phyloP scores from a whole-genome alignment of 2,113 vertebrate genomes.

The Zeus faber region DNA sequence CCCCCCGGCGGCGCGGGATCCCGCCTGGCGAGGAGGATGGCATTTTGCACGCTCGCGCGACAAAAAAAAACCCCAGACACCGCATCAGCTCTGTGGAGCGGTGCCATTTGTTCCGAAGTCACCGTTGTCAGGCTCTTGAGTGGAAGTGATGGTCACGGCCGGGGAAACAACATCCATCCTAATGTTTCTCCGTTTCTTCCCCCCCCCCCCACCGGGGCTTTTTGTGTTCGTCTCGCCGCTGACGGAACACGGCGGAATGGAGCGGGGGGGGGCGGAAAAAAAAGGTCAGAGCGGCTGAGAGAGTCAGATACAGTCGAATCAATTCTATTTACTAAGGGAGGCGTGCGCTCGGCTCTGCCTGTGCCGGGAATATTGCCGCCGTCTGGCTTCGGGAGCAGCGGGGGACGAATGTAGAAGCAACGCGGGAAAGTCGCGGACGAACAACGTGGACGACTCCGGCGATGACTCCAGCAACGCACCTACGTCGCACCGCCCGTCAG shows the following conservation, averaged over 20 bases:
- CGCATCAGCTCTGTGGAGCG: conserved; percentile 9
- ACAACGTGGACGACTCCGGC: no score
- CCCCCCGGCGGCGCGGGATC: not conserved
- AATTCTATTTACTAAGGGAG: not conserved
- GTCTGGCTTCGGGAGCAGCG: no score
- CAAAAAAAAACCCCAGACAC: not conserved
- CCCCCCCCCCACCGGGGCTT: no score
- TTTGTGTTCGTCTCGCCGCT: not conserved
- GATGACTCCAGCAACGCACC: no score
- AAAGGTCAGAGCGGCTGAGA: not conserved
- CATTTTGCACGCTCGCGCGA: not conserved
- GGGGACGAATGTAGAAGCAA: no score
- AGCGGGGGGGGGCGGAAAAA: not conserved
- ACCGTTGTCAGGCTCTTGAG: not conserved
- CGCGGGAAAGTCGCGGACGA: no score
- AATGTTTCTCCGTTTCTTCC: no score
- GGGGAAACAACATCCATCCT: not conserved
- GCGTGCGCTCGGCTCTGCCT: not conserved
- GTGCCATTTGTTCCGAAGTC: conserved; percentile 9
- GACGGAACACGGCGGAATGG: not conserved
- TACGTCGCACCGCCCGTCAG: no score
- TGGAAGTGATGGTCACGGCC: not conserved
- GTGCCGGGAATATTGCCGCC: no score
- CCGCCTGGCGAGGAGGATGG: conserved; percentile 16
- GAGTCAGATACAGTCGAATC: conserved; percentile 20